Evolutionary conservation across 1,140 invertebrate species (phyloP).

Genomic region (Drosophila nannoptera): DNA sequence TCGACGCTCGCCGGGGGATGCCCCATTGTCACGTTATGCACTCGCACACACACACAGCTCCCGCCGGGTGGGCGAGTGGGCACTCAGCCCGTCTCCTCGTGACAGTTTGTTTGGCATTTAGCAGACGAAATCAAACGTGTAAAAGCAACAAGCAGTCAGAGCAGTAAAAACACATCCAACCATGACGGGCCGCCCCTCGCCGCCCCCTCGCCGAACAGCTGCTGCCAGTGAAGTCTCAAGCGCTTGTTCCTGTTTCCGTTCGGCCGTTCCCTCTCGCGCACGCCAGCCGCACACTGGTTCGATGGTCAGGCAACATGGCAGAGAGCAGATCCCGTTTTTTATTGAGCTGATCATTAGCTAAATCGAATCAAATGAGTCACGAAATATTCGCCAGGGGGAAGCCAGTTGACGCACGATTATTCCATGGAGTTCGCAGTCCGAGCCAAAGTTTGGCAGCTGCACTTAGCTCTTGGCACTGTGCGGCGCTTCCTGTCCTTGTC

Average conservation of each 20-base stretch:
- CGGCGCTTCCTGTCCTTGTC: not conserved
- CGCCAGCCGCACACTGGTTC: conserved; percentile 21
- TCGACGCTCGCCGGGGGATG: conserved; percentile 17
- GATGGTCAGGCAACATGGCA: not conserved
- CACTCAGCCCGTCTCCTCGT: conserved; percentile 52
- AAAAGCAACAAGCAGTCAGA: conserved; percentile 57
- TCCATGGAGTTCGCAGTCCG: too few species aligned
- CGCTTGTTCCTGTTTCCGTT: conserved; percentile 9
- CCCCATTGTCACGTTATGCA: conserved; percentile 36
- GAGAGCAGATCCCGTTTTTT: not conserved
- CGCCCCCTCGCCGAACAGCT: conserved; percentile 8
- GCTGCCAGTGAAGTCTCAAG: conserved; percentile 23
- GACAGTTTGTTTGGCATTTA: conserved; percentile 67
- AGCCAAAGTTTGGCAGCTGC: not conserved
- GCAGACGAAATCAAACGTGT: conserved; percentile 68
- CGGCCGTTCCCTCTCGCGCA: not conserved
- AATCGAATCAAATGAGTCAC: too few species aligned
- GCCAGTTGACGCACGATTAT: too few species aligned
- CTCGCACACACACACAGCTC: conserved; percentile 1
- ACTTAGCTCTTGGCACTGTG: conserved; percentile 12
- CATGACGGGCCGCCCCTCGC: not conserved
- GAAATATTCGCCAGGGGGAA: too few species aligned
- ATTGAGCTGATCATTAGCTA: too few species aligned
- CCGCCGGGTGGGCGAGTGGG: conserved; percentile 19
- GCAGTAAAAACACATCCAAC: conserved; percentile 22